These are phyloP conservation scores for Bos indicus DNA, from an alignment of 2,113 vertebrate genomes.

Conservation along the genomic window DNA sequence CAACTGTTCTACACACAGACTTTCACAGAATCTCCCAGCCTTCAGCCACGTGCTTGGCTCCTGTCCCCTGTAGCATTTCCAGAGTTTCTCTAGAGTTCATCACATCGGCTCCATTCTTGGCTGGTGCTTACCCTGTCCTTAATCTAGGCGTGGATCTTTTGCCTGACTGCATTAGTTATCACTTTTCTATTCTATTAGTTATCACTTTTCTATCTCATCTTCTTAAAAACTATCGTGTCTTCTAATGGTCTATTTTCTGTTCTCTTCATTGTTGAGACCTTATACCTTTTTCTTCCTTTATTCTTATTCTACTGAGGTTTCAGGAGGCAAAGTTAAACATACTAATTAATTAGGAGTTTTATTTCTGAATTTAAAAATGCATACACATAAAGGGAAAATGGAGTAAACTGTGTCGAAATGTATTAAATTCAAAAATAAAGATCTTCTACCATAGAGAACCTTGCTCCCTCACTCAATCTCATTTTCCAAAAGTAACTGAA, in stretches of 20 bases:
- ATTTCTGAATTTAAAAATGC: neutral
- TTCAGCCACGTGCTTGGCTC: neutral
- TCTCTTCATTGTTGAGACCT: neutral
- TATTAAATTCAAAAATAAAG: neutral
- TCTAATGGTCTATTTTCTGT: neutral
- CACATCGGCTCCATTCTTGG: neutral
- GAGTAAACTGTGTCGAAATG: neutral
- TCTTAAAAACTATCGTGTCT: neutral
- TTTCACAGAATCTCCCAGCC: neutral
- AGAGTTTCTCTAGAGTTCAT: neutral
- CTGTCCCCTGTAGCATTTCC: neutral
- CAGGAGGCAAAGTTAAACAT: neutral
- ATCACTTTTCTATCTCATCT: neutral
- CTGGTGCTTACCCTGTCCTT: neutral
- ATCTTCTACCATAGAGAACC: neutral
- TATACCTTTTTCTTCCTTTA: neutral
- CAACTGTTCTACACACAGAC: neutral
- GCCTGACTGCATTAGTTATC: neutral
- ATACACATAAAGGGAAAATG: neutral
- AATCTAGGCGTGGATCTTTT: neutral
- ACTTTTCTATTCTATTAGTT: neutral
- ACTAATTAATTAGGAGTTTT: neutral
- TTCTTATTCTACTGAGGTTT: neutral
- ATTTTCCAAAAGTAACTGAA: neutral
- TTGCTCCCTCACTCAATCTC: neutral